Evolutionary conservation across 2,113 vertebrate species (phyloP), one percentile per base, ranked within the genome.

Genomic region (Canis aureus): DNA sequence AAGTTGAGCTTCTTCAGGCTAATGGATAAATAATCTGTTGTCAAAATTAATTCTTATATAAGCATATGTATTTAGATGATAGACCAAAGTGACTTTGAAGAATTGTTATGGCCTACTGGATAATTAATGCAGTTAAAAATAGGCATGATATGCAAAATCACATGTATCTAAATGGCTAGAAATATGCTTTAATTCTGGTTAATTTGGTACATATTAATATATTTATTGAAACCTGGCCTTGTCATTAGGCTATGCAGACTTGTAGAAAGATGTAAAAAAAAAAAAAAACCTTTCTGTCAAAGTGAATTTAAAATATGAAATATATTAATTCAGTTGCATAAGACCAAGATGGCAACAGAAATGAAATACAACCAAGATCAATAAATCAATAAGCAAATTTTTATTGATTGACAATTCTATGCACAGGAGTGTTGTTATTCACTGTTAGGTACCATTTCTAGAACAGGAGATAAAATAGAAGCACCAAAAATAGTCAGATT

Each of bases 11-110:
- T 96, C 98, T 96, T 78, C 38, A 5, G 0, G 35, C 25, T 96
- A 96, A 96, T 86, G n/a, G 95, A 76, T 89, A 98, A 97, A 97
- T 95, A 96, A 94, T 97, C 79, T 94, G 92, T 92, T 82, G 93
- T 95, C 69, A 98, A 25, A 78, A 95, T 97, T 94, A 94, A 29
- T 93, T 86, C 85, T 91, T 94, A 8, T 43, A 32, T 67, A 96
- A 84, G 79, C 38, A 27, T 60, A 89, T 87, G 87, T 35, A 95
- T 88, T 95, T 94, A 53, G 15, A 35, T 19, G 25, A 53, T 95
- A 95, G 59, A 78, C 49, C 82, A n/a, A 27, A 84, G 49, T 62
- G 62, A 93, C 81, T 96, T 91, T 53, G 59, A 95, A 96, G 86
- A 93, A 95, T 66, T 74, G 0, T 59, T 94, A 62, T 71, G 55